Conservation (phyloP, 2,113 vertebrate genomes). For the Parus major region DNA sequence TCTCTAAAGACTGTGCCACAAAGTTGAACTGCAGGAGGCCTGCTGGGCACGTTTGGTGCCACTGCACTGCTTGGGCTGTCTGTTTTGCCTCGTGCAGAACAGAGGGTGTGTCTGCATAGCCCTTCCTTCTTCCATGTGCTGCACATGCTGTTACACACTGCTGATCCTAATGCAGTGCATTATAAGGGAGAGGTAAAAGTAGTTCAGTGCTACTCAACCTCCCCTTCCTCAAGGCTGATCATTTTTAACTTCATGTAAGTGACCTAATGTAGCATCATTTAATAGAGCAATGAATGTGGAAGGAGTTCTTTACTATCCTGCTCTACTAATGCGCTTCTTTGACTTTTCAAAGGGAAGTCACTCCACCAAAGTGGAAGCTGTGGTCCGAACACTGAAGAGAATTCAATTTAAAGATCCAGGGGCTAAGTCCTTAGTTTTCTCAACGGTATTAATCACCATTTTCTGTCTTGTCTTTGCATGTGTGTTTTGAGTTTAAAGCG, state of each 20-base stretch:
- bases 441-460: conserved; percentile 81
- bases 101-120: too few relatives aligned
- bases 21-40: background rate
- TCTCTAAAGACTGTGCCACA: background rate
- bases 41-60: background rate
- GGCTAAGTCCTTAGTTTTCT: conserved; percentile 96
- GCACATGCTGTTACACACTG: accelerated
- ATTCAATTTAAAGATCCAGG: conserved; percentile 88
- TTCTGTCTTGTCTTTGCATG: background rate
- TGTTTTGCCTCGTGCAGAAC: background rate
- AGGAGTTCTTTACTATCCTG: background rate
- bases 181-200: background rate
- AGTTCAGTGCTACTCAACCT: background rate
- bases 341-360: conserved; percentile 88
- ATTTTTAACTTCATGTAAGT: background rate
- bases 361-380: conserved; percentile 98
- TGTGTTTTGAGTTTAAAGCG: background rate
- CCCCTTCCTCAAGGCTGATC: background rate
- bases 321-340: background rate
- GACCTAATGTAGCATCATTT: background rate
- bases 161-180: background rate
- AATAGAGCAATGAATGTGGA: background rate
- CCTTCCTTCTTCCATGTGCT: accelerated
- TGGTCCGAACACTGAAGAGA: conserved; percentile 93
- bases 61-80: background rate